Evolutionary conservation across 2,888 invertebrate genomes (phyloP), one percentile per base, ranked within the genome.

Genomic region (Deladenus siricidicola): DNA sequence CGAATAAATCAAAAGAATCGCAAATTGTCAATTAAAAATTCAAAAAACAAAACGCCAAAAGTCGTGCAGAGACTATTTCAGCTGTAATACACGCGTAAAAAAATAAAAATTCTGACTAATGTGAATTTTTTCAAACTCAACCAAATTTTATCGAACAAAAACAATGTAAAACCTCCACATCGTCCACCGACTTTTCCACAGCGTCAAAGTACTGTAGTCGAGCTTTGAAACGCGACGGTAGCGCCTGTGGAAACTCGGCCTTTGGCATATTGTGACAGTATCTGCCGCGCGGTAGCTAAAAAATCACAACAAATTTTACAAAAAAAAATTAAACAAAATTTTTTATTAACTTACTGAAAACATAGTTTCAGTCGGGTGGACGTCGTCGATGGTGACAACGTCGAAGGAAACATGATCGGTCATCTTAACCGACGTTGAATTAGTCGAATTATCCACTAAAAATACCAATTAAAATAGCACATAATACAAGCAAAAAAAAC

Each of bases 381-480:
- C 39, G 19, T 4, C n/a, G 24, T 53, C 53, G n/a, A 53, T 4
- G n/a, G 53, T 34, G n/a, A 53, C 53, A 4, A 53, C 8, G 53
- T 53, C 53, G 19, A 53, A 53, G 19, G 53, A 53, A 39, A 53
- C 39, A 34, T 53, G 53, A n/a, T 53, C 53, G 42, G n/a, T 34
- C 3, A 53, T 19, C 23, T 53, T 53, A 39, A 34, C n/a, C 19
- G n/a, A 19, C 4, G 50, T 50, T 21, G 21, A 21, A 23, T 50
- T 50, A 4, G 23, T 19, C 23, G 19, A 1, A 3, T 24, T 34
- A 10, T 34, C 39, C 6, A 34, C 39, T 34, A 10, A 34, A 34
- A 34, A 34, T 10, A 10, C 6, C 6, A 34, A 34, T 34, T 34
- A 10, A n/a, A n/a, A n/a, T n/a, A n/a, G n/a, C n/a, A n/a, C n/a